These are phyloP conservation scores for Sorex araneus DNA, from an alignment of 2,113 vertebrate genomes.

Conservation along the genomic window DNA sequence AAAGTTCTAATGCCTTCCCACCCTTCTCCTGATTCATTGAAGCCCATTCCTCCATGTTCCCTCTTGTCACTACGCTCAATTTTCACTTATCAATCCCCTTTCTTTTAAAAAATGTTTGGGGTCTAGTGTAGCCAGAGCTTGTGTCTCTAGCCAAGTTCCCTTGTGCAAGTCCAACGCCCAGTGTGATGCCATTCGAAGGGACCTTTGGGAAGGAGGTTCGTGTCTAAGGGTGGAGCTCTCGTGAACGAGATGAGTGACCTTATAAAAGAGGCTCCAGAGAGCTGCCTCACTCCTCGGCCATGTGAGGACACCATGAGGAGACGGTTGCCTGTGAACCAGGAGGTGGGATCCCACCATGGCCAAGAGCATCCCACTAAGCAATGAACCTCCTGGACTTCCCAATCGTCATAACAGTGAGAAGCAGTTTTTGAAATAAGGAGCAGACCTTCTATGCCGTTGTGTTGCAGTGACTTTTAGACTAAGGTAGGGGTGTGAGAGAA, in stretches of 20 bases:
- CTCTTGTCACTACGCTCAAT: no score
- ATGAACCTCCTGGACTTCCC: background rate
- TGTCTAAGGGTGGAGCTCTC: background rate
- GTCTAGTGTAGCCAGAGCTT: background rate
- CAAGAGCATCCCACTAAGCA: background rate
- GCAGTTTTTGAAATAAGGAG: conserved; percentile 17
- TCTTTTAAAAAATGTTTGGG: no score
- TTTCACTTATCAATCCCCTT: background rate
- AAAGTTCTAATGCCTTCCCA: no score
- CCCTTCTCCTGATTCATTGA: no score
- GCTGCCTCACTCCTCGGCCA: background rate
- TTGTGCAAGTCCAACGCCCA: background rate
- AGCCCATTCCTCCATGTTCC: no score
- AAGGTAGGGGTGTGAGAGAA: background rate
- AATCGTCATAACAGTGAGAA: background rate
- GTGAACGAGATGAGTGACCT: background rate
- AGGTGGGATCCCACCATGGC: background rate
- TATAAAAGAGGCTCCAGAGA: background rate
- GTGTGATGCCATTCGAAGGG: background rate
- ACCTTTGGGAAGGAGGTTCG: background rate
- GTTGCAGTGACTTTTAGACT: background rate
- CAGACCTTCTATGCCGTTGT: background rate
- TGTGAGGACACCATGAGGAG: background rate
- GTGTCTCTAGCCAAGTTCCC: background rate
- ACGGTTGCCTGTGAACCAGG: background rate